Evolutionary conservation across 2,888 invertebrate species (phyloP), one percentile per base, ranked within the genome.

Genomic region (Nemurella pictetii): DNA sequence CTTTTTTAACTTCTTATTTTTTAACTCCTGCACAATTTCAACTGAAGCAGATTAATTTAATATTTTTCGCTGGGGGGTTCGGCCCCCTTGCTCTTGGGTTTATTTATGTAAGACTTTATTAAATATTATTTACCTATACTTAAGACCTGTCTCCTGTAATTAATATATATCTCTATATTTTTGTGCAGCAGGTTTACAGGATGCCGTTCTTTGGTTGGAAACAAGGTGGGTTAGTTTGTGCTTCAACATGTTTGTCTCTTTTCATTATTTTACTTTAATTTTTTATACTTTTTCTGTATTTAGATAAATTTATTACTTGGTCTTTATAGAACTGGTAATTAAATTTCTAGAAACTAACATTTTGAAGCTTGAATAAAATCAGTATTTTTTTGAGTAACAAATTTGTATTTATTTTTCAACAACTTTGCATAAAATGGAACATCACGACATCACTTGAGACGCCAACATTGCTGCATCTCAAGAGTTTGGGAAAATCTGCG

Each of bases 261-360:
- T 80, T 30, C 4, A 80, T 35, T 35, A 25, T 25, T 15, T n/a
- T 81, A 72, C 25, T 82, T 72, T 27, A n/a, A n/a, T n/a, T n/a
- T n/a, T n/a, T n/a, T n/a, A n/a, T n/a, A n/a, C n/a, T n/a, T 73
- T 12, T 25, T 73, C 72, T 83, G 30, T 32, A 28, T n/a, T 26
- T 20, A 29, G 28, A 72, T 5, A 27, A 5, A 27, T 84, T 35
- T 29, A 32, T 36, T 77, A 20, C 26, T 77, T 84, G 30, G 25
- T 15, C 25, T 75, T 80, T 80, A 78, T 80, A n/a, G 72, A 72
- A 84, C 80, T 80, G 84, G 78, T 84, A 27, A 29, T 73, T n/a
- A 28, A 73, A 73, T 29, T 83, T 26, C 27, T 20, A 55, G 55
- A 82, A 82, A 55, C 82, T 78, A 29, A 78, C 78, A 78, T 78